These are phyloP conservation scores for Drosophila mimetica DNA, from an alignment of 2,888 invertebrate species.

Conservation along the genomic window DNA sequence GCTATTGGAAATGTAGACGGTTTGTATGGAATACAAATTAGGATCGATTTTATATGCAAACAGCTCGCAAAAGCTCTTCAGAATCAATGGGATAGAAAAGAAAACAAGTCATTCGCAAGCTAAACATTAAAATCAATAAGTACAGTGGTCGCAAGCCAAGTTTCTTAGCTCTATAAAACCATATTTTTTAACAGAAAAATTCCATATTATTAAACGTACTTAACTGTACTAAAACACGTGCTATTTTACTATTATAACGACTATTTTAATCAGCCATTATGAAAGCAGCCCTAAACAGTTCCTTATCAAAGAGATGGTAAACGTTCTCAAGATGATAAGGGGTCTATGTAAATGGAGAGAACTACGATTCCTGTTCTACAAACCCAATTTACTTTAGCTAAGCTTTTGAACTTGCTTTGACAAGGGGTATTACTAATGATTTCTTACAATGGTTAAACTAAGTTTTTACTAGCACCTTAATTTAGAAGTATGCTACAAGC, in stretches of 20 bases:
- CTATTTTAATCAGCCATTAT: constrained; percentile 5
- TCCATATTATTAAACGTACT: not conserved
- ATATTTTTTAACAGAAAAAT: not conserved
- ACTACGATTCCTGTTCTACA: not conserved
- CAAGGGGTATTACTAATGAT: too few relatives aligned
- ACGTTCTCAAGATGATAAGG: constrained; percentile 4
- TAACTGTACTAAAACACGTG: not conserved
- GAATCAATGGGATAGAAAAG: constrained; percentile 2
- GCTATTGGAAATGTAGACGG: not conserved
- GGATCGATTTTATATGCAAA: constrained; percentile 23
- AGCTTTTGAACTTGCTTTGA: too few relatives aligned
- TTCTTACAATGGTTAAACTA: too few relatives aligned
- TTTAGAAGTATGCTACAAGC: too few relatives aligned
- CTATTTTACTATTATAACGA: not conserved
- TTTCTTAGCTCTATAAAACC: too few relatives aligned
- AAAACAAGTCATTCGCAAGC: constrained; percentile 10
- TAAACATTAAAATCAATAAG: constrained; percentile 31
- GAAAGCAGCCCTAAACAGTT: not conserved
- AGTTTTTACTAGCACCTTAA: too few relatives aligned
- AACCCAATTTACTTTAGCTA: not conserved
- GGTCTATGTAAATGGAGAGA: constrained; percentile 5
- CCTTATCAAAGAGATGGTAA: constrained; percentile 1
- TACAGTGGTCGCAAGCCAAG: constrained; percentile 5
- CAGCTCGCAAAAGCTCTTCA: constrained; percentile 13
- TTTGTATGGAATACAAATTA: constrained; percentile 35